Evolutionary conservation across 1,140 invertebrate genomes (phyloP).

Genomic region (Lucilia sericata): DNA sequence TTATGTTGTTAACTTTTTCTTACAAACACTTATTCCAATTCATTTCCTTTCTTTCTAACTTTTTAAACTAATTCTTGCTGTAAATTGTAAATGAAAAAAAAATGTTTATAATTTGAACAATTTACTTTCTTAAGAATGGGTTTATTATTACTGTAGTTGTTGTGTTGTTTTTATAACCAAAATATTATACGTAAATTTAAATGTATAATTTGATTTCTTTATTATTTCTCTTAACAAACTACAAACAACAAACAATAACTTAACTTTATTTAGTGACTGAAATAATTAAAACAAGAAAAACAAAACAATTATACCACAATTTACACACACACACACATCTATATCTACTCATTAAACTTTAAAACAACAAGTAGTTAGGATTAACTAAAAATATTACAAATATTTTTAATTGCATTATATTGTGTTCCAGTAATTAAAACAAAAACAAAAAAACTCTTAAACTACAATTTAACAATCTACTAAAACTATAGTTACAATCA

Average conservation of each 20-base stretch:
- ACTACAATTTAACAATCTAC: background rate
- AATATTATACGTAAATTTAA: background rate
- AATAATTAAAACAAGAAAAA: background rate
- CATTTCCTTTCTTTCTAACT: too few species aligned
- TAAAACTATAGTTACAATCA: background rate
- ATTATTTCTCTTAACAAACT: background rate
- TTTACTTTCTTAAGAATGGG: too few species aligned
- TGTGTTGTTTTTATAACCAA: background rate
- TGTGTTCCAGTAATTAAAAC: background rate
- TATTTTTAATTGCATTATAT: conserved; percentile 5
- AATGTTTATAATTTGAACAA: too few species aligned
- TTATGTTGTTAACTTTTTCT: background rate
- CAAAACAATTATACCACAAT: conserved; percentile 10
- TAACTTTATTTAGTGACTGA: conserved; percentile 19
- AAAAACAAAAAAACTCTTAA: background rate
- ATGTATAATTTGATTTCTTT: conserved; percentile 1
- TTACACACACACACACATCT: background rate
- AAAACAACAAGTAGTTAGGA: conserved; percentile 34
- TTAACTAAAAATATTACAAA: conserved; percentile 30
- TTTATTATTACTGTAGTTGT: too few species aligned
- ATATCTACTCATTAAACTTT: too few species aligned
- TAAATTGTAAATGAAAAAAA: too few species aligned
- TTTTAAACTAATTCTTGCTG: too few species aligned
- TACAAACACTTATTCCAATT: too few species aligned
- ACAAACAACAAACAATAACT: background rate